A percentile compares a stretch with the other conserved stretches of the same genome.
Conservation (phyloP, 2,888 invertebrate species). For the Rotaria sp. region DNA sequence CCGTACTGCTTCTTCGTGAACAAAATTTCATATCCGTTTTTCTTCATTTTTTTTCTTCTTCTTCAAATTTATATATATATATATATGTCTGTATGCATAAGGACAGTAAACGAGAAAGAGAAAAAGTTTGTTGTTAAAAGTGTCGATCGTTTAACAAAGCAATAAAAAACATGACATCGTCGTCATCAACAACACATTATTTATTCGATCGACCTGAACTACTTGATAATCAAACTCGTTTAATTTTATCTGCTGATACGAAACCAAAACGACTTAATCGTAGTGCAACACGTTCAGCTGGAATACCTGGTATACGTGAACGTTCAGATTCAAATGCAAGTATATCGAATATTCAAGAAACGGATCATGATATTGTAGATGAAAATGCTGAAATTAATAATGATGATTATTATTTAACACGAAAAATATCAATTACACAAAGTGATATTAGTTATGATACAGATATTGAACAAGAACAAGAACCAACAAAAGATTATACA, state of each 20-base stretch:
- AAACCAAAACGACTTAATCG: not conserved
- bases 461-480: not conserved
- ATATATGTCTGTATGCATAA: not conserved
- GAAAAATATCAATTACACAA: not conserved
- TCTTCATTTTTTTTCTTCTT: not conserved
- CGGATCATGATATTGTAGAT: not conserved
- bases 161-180: not conserved
- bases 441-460: not conserved
- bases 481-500: not conserved
- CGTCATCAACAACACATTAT: not conserved
- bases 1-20: not conserved
- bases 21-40: not conserved
- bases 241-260: not conserved
- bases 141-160: not conserved
- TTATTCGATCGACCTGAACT: not conserved
- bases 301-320: not conserved
- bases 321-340: not conserved
- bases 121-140: not conserved
- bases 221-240: slow-evolving; percentile 14
- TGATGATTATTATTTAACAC: not conserved
- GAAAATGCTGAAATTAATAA: not conserved
- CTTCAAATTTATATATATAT: not conserved
- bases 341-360: not conserved
- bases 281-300: not conserved
- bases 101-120: not conserved